Percentiles rank a stretch among this genome's conserved stretches.
phyloP scores from a whole-genome alignment of 2,888 invertebrate species.

The Stenurella melanura region DNA sequence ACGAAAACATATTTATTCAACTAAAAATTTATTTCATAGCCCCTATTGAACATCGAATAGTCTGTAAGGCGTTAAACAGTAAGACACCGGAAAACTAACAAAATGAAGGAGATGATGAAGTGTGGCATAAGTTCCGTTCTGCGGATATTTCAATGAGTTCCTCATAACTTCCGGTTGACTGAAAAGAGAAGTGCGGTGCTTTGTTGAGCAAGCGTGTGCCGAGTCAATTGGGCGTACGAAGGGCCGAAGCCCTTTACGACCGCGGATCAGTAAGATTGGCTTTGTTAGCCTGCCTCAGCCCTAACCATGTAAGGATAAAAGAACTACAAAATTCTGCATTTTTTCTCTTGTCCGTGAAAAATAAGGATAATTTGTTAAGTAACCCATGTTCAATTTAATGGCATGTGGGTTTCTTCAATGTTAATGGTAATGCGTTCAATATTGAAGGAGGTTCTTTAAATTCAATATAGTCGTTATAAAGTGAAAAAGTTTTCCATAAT shows the following conservation, averaged over 20 bases:
- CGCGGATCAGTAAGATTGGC: constrained; percentile 68
- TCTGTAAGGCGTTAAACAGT: constrained; percentile 33
- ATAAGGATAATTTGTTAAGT: constrained; percentile 50
- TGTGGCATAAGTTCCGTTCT: constrained; percentile 68
- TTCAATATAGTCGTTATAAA: background rate
- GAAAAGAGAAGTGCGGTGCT: constrained; percentile 65
- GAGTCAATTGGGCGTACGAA: constrained; percentile 70
- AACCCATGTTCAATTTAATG: constrained; percentile 63
- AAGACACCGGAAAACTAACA: constrained; percentile 63
- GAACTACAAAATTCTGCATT: constrained; percentile 59
- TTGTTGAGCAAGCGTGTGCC: constrained; percentile 66
- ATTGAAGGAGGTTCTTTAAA: background rate
- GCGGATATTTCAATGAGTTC: constrained; percentile 72
- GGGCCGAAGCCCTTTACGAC: constrained; percentile 60
- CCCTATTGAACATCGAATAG: background rate
- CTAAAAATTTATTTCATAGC: background rate
- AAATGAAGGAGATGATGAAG: constrained; percentile 66
- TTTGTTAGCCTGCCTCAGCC: constrained; percentile 67
- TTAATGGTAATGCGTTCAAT: constrained; percentile 13
- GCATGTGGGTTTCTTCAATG: constrained; percentile 13
- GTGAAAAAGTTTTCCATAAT: background rate
- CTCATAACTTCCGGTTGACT: constrained; percentile 72
- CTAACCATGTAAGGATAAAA: constrained; percentile 65
- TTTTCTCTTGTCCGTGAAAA: constrained; percentile 42
- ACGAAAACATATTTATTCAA: background rate